These are phyloP conservation scores for Aphelinus atriplicis DNA, from an alignment of 1,140 invertebrate genomes.

Conservation along the genomic window DNA sequence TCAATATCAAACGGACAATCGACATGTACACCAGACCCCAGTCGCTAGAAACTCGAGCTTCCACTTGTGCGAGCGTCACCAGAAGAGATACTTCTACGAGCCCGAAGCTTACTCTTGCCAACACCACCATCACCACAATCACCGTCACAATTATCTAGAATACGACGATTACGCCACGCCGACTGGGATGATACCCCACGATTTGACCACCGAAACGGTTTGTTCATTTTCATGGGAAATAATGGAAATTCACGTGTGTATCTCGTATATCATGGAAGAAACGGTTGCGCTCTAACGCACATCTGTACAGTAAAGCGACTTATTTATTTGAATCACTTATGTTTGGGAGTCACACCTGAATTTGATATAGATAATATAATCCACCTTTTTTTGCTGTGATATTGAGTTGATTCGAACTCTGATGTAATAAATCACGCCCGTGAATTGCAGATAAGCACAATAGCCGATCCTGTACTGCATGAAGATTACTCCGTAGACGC, in stretches of 20 bases:
- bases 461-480: constrained; percentile 64
- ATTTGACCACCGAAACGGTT: constrained; percentile 67
- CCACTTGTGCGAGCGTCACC: constrained; percentile 59
- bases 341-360: too few relatives aligned
- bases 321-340: too few relatives aligned
- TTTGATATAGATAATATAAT: too few relatives aligned
- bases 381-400: too few relatives aligned
- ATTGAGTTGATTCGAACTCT: too few relatives aligned
- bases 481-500: constrained; percentile 60
- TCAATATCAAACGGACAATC: neutral
- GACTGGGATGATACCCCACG: constrained; percentile 55
- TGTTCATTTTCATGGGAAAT: neutral
- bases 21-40: neutral
- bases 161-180: constrained; percentile 59
- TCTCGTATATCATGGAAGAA: too few relatives aligned
- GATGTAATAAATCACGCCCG: too few relatives aligned
- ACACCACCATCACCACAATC: constrained; percentile 23
- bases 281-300: too few relatives aligned
- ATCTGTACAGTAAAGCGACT: too few relatives aligned
- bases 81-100: constrained; percentile 62
- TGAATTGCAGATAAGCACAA: constrained; percentile 63
- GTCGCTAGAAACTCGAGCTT: constrained; percentile 35
- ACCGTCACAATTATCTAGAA: constrained; percentile 51
- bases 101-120: constrained; percentile 43
- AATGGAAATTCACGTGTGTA: too few relatives aligned